A percentile compares a stretch with the other conserved stretches of the same genome.
Evolutionary conservation across 2,888 invertebrate species (phyloP).

Genomic region (Spilosoma lubricipeda): DNA sequence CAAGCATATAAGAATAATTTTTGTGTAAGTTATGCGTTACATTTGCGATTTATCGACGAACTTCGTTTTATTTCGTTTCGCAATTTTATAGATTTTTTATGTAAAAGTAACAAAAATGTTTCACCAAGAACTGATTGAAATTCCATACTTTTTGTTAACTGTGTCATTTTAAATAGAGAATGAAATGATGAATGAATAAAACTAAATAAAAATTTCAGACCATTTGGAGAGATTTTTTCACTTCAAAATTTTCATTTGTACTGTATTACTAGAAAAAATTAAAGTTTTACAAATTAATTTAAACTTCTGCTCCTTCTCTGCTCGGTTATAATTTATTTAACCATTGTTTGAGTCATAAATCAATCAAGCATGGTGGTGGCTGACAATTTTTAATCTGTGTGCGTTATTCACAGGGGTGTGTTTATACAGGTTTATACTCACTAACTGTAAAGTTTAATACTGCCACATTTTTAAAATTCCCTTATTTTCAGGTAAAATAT

Average conservation of each 20-base stretch:
- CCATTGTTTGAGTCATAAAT: slow-evolving; percentile 8
- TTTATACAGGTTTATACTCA: background rate
- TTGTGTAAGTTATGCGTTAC: background rate
- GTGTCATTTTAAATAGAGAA: too few species aligned
- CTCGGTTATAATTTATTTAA: background rate
- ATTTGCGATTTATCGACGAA: too few species aligned
- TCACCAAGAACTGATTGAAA: too few species aligned
- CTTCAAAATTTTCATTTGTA: too few species aligned
- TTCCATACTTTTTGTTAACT: too few species aligned
- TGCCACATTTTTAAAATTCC: background rate
- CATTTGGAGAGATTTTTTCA: too few species aligned
- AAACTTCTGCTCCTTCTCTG: background rate
- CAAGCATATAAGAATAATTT: background rate
- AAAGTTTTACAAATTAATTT: background rate
- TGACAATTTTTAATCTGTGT: background rate
- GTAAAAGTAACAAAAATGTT: too few species aligned
- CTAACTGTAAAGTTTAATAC: background rate
- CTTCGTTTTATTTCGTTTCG: too few species aligned
- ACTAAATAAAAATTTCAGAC: too few species aligned
- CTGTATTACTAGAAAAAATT: background rate
- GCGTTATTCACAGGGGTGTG: background rate
- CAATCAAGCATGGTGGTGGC: background rate
- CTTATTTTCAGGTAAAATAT: background rate
- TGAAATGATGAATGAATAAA: too few species aligned
- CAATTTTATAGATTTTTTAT: too few species aligned